A percentile compares a stretch with the other conserved stretches of the same genome.
Conservation (phyloP, 2,797 vertebrate genomes). For the Enteromius thamalakanensis region DNA sequence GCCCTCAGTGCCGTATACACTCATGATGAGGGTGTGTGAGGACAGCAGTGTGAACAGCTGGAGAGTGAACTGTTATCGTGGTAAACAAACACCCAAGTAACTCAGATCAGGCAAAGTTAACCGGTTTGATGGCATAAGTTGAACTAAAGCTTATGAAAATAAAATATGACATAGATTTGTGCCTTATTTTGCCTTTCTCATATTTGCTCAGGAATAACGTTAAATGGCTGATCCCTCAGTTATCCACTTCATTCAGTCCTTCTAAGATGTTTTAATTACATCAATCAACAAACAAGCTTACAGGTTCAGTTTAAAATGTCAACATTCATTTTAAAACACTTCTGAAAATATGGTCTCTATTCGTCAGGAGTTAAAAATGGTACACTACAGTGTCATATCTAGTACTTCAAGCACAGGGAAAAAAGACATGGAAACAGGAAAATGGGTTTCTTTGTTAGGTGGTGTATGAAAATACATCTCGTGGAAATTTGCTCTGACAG, state of each 20-base stretch:
- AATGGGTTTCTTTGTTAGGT: neutral
- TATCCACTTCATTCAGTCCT: conserved; percentile 52
- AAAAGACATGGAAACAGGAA: conserved; percentile 13
- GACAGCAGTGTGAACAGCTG: conserved; percentile 47
- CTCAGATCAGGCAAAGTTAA: conserved; percentile 65
- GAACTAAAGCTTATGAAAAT: neutral
- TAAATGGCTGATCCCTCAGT: neutral
- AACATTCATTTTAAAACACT: conserved; percentile 58
- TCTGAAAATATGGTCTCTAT: conserved; percentile 74
- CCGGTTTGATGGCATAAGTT: conserved; percentile 4
- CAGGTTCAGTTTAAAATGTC: conserved; percentile 56
- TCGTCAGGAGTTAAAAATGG: conserved; percentile 68
- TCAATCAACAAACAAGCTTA: conserved; percentile 67
- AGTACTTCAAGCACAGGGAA: conserved; percentile 46
- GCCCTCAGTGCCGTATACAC: neutral
- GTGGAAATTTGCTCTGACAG: conserved; percentile 3
- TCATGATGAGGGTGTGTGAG: conserved; percentile 44
- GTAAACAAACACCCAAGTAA: conserved; percentile 47
- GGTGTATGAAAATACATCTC: conserved; percentile 40
- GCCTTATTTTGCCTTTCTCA: neutral
- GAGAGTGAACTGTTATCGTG: conserved; percentile 52
- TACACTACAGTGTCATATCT: conserved; percentile 45
- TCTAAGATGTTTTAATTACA: conserved; percentile 67
- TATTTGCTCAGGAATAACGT: neutral
- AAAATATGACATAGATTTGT: neutral